Base-by-base conservation (phyloP, 2,888 invertebrate genomes). In the Embidobia sp. region DNA sequence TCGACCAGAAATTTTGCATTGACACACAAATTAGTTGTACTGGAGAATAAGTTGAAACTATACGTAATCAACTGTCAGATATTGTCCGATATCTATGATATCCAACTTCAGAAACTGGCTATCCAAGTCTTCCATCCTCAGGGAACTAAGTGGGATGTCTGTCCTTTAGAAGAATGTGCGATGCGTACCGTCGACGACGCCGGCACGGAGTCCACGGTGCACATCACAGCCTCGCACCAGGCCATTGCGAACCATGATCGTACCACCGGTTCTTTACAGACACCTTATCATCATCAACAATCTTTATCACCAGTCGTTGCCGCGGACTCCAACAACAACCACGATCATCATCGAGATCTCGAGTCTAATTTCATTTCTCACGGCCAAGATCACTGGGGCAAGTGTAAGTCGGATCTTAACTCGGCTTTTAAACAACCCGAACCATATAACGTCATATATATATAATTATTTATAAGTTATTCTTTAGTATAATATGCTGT, bases 351-450 rank as follows among this genome's bases (percentile, higher is more conserved):
- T 80, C 84, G 86, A 79, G 85, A 88, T 79, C 84, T 87, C 82
- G 85, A 85, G 76, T 75, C 83, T 59, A 75, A 84, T 59, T 82
- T 83, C 64, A 79, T 81, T 57, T 57, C 79, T 73, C 86, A 85
- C 51, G 82, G 81, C 18, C 85, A 85, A 80, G 87, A 88, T 79
- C 86, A 85, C 61, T 85, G 87, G 87, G 85, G 79, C 80, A 88
- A 88, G 88, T 88, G 88, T 88, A 88, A 88, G 88, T 88, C 81
- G 49, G 51, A n/a, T n/a, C n/a, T n/a, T n/a, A n/a, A n/a, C n/a
- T n/a, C n/a, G n/a, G n/a, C n/a, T n/a, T n/a, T n/a, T n/a, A n/a
- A n/a, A n/a, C n/a, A n/a, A n/a, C n/a, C n/a, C n/a, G n/a, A n/a
- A n/a, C n/a, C n/a, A n/a, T n/a, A n/a, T n/a, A n/a, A n/a, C n/a